These are phyloP conservation scores for Leptopilina clavipes DNA, from an alignment of 1,140 invertebrate genomes.

Conservation along the genomic window DNA sequence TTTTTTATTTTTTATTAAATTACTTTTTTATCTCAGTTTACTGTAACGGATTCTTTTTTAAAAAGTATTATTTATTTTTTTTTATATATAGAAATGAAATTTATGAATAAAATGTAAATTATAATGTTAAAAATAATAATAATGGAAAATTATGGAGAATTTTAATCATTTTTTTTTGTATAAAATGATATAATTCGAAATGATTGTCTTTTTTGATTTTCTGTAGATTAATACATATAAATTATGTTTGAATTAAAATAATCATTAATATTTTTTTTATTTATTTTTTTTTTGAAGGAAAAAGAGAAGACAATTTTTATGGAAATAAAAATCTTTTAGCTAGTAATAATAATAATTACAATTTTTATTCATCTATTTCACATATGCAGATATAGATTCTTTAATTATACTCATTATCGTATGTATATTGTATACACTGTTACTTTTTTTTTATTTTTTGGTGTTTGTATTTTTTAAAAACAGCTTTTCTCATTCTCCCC, in stretches of 20 bases:
- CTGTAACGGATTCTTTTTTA: too few species aligned
- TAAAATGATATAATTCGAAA: not conserved
- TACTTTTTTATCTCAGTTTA: too few species aligned
- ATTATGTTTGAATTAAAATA: not conserved
- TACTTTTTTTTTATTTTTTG: constrained; percentile 48
- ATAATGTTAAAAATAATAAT: too few species aligned
- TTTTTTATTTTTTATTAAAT: too few species aligned
- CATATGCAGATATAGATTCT: constrained; percentile 62
- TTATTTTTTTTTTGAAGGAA: not conserved
- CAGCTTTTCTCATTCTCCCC: constrained; percentile 14
- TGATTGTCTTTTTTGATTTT: too few species aligned
- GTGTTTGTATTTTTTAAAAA: constrained; percentile 48
- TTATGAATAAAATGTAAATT: too few species aligned
- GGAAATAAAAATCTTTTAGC: constrained; percentile 1
- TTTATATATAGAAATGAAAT: too few species aligned
- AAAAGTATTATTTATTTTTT: too few species aligned
- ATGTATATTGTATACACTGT: constrained; percentile 62
- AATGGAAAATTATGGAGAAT: too few species aligned
- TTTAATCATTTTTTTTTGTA: too few species aligned
- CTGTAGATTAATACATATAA: too few species aligned
- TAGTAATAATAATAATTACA: constrained; percentile 56
- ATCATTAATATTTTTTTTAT: not conserved
- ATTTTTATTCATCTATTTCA: constrained; percentile 67
- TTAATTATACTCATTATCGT: constrained; percentile 49
- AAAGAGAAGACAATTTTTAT: not conserved